Conservation (phyloP, 2,888 invertebrate genomes). For the Antitype chi region DNA sequence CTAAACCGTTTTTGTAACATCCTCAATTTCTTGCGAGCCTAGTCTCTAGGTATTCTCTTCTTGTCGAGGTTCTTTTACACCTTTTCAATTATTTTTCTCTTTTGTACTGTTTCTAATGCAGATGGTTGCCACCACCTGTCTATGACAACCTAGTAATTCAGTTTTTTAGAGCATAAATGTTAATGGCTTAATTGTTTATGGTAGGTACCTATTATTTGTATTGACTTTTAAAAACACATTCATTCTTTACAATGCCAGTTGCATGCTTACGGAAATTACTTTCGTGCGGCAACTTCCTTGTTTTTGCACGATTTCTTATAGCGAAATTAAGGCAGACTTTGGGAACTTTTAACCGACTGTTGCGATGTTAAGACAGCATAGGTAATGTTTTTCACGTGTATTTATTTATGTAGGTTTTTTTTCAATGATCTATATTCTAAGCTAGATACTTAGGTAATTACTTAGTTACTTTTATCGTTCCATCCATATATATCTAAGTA, state of each 20-base stretch:
- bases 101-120: constrained; percentile 27
- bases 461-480: too few relatives aligned
- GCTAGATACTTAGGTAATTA: background rate
- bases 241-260: background rate
- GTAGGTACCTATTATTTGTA: background rate
- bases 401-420: background rate
- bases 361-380: too few relatives aligned
- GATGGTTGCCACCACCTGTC: constrained; percentile 28
- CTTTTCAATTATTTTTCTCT: constrained; percentile 21
- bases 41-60: constrained; percentile 10
- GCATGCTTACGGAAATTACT: background rate
- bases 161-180: background rate
- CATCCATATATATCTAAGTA: too few relatives aligned
- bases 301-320: constrained; percentile 21
- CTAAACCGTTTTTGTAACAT: constrained; percentile 4
- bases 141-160: constrained; percentile 5
- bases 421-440: background rate
- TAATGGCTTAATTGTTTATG: background rate
- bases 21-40: constrained; percentile 29
- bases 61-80: background rate
- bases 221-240: constrained; percentile 7
- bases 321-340: background rate
- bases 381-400: too few relatives aligned
- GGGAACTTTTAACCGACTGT: too few relatives aligned
- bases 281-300: background rate